These are phyloP conservation scores for Isurus oxyrinchus DNA, from an alignment of 2,113 vertebrate species.

Conservation along the genomic window DNA sequence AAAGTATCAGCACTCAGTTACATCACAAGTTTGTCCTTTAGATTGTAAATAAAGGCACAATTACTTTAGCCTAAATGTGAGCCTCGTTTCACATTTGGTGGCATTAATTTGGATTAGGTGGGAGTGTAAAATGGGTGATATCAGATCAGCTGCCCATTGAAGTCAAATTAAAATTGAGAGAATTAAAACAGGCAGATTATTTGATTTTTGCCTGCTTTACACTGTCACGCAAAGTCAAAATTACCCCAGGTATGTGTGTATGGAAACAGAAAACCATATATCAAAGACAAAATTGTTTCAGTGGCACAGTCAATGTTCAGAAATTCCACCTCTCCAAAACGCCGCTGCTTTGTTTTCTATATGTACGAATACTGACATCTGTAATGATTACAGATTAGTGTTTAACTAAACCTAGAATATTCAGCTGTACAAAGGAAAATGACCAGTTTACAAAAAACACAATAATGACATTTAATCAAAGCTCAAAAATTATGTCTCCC, in stretches of 20 bases:
- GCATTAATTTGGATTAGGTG: no score
- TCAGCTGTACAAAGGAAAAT: not conserved
- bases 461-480: not conserved
- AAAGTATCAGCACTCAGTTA: no score
- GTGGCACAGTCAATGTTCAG: not conserved
- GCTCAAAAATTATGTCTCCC: not conserved
- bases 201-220: no score
- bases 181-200: no score
- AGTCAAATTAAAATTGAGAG: no score
- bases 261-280: not conserved
- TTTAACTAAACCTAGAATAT: not conserved
- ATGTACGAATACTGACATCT: not conserved
- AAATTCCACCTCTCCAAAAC: not conserved
- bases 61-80: no score
- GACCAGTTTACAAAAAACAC: not conserved
- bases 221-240: not conserved
- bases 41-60: no score
- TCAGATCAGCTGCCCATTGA: no score
- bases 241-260: not conserved
- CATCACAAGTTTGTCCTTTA: no score
- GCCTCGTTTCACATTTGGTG: no score
- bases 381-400: not conserved
- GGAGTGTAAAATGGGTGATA: no score
- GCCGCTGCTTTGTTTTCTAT: not conserved
- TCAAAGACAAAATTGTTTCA: not conserved